Percentiles rank a stretch among this genome's conserved stretches.
These are phyloP conservation scores for Atractosteus spatula DNA, from an alignment of 2,113 vertebrate species.

Conservation along the genomic window DNA sequence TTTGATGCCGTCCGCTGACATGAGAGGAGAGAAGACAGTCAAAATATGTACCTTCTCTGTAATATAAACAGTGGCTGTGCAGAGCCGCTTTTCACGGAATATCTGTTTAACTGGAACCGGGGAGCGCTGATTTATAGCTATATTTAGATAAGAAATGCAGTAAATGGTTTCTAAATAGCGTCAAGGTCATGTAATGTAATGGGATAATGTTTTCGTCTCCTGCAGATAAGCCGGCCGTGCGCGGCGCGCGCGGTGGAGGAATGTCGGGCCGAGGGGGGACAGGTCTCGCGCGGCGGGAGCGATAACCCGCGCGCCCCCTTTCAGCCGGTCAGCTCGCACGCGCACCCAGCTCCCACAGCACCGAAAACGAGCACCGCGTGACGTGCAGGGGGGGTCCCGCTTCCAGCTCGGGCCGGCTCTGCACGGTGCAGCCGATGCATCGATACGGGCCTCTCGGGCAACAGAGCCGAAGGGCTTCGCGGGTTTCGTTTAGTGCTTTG, in stretches of 20 bases:
- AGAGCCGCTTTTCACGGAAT: conserved; percentile 87
- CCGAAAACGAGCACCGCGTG: too few species aligned
- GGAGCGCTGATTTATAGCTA: conserved; percentile 85
- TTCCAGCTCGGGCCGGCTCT: too few species aligned
- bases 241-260: conserved; percentile 28
- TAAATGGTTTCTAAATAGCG: conserved; percentile 77
- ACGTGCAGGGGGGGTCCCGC: too few species aligned
- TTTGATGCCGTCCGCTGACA: conserved; percentile 46
- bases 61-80: conserved; percentile 82
- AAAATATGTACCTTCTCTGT: conserved; percentile 71
- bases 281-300: conserved; percentile 20
- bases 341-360: too few species aligned
- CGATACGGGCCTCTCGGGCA: too few species aligned
- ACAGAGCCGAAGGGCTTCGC: too few species aligned
- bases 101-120: conserved; percentile 75
- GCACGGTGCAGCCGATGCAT: too few species aligned
- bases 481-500: too few species aligned
- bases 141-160: conserved; percentile 90
- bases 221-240: conserved; percentile 52
- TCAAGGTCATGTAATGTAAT: conserved; percentile 78
- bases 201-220: conserved; percentile 64
- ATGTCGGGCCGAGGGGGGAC: conserved; percentile 19
- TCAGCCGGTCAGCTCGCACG: neutral
- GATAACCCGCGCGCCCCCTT: conserved; percentile 25
- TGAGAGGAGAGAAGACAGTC: conserved; percentile 67